Base-by-base conservation (phyloP, 2,113 vertebrate genomes). In the Thymallus thymallus region DNA sequence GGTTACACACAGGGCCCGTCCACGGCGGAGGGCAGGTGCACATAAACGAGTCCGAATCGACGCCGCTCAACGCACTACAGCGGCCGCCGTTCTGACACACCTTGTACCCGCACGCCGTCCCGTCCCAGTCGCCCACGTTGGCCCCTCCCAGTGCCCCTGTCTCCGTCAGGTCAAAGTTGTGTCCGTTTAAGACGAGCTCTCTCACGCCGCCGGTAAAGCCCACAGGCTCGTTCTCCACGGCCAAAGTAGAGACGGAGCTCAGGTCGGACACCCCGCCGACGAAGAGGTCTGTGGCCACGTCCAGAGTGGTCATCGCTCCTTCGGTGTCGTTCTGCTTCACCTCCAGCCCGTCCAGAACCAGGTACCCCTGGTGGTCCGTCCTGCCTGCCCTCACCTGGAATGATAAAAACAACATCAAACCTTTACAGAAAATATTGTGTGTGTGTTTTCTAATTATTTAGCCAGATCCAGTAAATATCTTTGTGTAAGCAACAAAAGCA, bases 101-200 rank as follows among this genome's bases (percentile, higher is more conserved):
- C 1, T 85, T 83, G 32, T 95, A 95, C 23, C 95, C 95, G 9
- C 95, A 97, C 0, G 76, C 73, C 0, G 94, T 96, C 64, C 95
- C 93, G 0, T 97, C 96, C 82, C 94, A 95, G 83, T 98, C 96
- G 0, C 92, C 94, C 2, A 98, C 67, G 0, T 96, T 95, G 26
- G 91, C 91, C 13, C 95, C 95, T 1, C 72, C 80, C 23, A 91
- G 87, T 1, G 94, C 88, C 7, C 93, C 93, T 0, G 3, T 83
- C 60, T 89, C 92, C 0, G 92, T 95, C 66, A 96, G 90, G 56
- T 93, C 87, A 58, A 98, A 84, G 84, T 94, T 93, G 41, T 66
- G 84, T 5, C 90, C 80, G 16, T 97, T 96, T 29, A 96, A 61
- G 51, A 90, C 13, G 26, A 94, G 71, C 83, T 95, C 94, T 76